These are phyloP conservation scores for Orthosia cruda DNA, from an alignment of 2,888 invertebrate genomes.

Conservation along the genomic window DNA sequence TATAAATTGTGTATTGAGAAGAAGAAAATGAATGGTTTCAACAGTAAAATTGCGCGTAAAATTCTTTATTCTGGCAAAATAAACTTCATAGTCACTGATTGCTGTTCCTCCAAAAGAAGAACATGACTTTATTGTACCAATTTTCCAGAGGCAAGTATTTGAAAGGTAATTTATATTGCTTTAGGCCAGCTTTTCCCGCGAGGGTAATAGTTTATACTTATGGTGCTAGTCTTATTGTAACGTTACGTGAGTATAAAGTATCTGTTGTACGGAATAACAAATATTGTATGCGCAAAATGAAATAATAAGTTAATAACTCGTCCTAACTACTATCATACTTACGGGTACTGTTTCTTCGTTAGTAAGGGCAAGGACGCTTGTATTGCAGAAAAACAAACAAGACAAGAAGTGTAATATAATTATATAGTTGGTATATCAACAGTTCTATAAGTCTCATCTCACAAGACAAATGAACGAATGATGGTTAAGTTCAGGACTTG, in stretches of 20 bases:
- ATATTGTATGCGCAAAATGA: slow-evolving; percentile 50
- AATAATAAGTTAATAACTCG: slow-evolving; percentile 51
- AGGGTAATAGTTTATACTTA: slow-evolving; percentile 69
- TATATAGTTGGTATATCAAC: too few relatives aligned
- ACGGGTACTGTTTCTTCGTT: slow-evolving; percentile 17
- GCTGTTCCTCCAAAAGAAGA: slow-evolving; percentile 56
- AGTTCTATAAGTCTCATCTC: too few relatives aligned
- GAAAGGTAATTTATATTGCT: slow-evolving; percentile 70
- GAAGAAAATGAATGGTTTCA: slow-evolving; percentile 1
- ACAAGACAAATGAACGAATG: too few relatives aligned
- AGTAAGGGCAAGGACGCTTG: neutral
- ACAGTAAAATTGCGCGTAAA: slow-evolving; percentile 23
- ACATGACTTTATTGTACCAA: slow-evolving; percentile 63
- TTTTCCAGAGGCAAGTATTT: slow-evolving; percentile 61
- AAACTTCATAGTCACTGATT: slow-evolving; percentile 58
- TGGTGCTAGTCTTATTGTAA: slow-evolving; percentile 62
- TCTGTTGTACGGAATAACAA: slow-evolving; percentile 57
- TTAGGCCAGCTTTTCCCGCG: slow-evolving; percentile 65
- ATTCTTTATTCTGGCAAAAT: slow-evolving; percentile 25
- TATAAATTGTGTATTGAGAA: neutral
- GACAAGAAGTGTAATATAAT: too few relatives aligned
- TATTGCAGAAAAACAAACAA: neutral
- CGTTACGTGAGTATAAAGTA: slow-evolving; percentile 61
- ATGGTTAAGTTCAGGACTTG: too few relatives aligned
- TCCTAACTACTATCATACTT: slow-evolving; percentile 25